phyloP scores from a whole-genome alignment of 2,113 vertebrate species.

The Corynorhinus townsendii region DNA sequence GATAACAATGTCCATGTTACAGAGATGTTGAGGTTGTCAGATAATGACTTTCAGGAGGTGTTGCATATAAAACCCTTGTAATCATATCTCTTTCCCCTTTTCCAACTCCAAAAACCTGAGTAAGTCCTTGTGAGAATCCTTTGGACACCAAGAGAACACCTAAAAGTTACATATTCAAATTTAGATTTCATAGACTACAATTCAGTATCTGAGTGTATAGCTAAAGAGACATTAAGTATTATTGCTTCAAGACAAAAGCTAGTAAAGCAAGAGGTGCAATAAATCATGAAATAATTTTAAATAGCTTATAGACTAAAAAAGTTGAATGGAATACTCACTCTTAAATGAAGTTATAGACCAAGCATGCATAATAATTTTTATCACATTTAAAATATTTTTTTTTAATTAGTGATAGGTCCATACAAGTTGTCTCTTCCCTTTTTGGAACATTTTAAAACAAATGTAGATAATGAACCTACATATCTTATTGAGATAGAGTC shows the following conservation, averaged over 20 bases:
- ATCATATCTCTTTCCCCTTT: background rate
- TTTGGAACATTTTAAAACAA: background rate
- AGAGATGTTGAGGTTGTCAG: background rate
- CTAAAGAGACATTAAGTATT: background rate
- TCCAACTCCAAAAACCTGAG: background rate
- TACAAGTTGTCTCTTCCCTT: background rate
- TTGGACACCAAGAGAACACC: background rate
- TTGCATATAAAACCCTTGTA: accelerated
- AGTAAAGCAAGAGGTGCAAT: background rate
- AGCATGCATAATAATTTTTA: background rate
- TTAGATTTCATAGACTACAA: background rate
- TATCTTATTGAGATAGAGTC: background rate
- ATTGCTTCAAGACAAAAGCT: background rate
- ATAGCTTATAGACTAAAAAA: background rate
- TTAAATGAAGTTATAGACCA: background rate
- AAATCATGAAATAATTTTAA: constrained; percentile 38
- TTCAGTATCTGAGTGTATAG: background rate
- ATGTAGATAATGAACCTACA: background rate
- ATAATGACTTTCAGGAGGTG: background rate
- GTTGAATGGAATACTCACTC: background rate
- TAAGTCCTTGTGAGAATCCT: background rate
- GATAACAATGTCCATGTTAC: background rate
- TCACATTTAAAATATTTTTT: constrained; percentile 2
- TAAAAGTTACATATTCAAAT: background rate
- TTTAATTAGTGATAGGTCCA: background rate